phyloP scores from a whole-genome alignment of 92 coral and sea anemone species.

The Ricordea florida region DNA sequence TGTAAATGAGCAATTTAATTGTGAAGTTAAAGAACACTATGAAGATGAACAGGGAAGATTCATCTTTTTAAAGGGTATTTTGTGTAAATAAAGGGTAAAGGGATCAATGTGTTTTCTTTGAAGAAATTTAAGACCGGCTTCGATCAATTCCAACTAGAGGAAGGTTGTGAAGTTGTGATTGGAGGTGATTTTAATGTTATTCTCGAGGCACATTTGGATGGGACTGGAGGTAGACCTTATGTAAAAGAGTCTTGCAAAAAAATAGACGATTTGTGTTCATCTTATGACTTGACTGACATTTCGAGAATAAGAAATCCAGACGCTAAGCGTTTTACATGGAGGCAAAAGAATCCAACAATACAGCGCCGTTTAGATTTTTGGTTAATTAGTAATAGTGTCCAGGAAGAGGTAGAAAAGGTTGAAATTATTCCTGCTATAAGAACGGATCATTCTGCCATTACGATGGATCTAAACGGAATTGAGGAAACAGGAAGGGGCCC shows the following conservation, averaged over 20 bases:
- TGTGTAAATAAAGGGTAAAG: constrained; percentile 20
- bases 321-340: constrained; percentile 22
- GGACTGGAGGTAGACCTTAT: constrained; percentile 37
- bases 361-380: constrained; percentile 47
- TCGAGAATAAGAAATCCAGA: constrained; percentile 43
- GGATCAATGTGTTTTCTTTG: constrained; percentile 19
- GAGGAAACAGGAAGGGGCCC: constrained; percentile 45
- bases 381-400: constrained; percentile 16
- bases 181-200: constrained; percentile 39
- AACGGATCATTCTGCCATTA: constrained; percentile 51
- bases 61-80: background rate
- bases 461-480: constrained; percentile 23
- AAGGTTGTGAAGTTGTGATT: too few relatives aligned
- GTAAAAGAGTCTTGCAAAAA: constrained; percentile 7
- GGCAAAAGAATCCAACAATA: constrained; percentile 7
- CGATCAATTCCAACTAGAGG: constrained; percentile 2
- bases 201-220: constrained; percentile 12
- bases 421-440: constrained; percentile 42
- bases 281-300: constrained; percentile 6
- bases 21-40: background rate
- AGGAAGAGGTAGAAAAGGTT: constrained; percentile 33
- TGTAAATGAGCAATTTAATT: constrained; percentile 6
- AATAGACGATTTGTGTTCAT: background rate
- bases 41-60: constrained; percentile 11
- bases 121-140: background rate